Percentiles rank a stretch among this genome's conserved stretches.
phyloP scores from a whole-genome alignment of 2,797 vertebrate species.

The Rhabdomys pumilio region DNA sequence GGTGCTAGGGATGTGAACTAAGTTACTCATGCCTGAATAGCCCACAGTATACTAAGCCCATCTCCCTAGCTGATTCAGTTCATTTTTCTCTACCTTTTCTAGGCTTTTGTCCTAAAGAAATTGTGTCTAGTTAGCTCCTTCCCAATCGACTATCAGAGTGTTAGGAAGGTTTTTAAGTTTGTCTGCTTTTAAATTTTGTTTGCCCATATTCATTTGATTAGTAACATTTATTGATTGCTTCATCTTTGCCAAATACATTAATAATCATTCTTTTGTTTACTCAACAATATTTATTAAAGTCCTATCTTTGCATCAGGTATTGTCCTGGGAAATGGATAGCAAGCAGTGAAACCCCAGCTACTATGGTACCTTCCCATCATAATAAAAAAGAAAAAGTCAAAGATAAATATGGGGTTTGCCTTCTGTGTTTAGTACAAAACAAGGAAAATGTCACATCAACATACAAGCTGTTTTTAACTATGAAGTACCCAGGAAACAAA shows the following conservation, averaged over 20 bases:
- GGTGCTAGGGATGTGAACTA: not conserved
- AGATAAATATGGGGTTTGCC: slow-evolving; percentile 35
- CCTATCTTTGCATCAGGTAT: not conserved
- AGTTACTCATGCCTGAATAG: not conserved
- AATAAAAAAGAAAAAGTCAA: slow-evolving; percentile 48
- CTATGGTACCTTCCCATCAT: not conserved
- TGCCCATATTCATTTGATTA: slow-evolving; percentile 10
- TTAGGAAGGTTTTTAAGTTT: slow-evolving; percentile 4
- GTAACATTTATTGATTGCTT: not conserved
- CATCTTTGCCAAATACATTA: not conserved
- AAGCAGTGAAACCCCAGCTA: not conserved
- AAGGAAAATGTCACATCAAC: slow-evolving; percentile 57
- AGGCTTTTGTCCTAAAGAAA: not conserved
- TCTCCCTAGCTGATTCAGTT: not conserved
- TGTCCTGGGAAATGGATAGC: not conserved
- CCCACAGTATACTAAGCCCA: no score
- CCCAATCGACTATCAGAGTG: slow-evolving; percentile 6
- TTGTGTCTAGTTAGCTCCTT: not conserved
- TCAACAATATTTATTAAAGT: not conserved
- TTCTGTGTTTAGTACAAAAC: slow-evolving; percentile 44
- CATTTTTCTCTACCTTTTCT: not conserved
- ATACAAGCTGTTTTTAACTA: not conserved
- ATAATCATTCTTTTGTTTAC: slow-evolving; percentile 29
- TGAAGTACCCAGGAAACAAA: not conserved
- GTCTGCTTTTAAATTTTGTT: slow-evolving; percentile 52